Evolutionary conservation across 2,797 vertebrate genomes (phyloP).

Genomic region (Onychomys arenicola): DNA sequence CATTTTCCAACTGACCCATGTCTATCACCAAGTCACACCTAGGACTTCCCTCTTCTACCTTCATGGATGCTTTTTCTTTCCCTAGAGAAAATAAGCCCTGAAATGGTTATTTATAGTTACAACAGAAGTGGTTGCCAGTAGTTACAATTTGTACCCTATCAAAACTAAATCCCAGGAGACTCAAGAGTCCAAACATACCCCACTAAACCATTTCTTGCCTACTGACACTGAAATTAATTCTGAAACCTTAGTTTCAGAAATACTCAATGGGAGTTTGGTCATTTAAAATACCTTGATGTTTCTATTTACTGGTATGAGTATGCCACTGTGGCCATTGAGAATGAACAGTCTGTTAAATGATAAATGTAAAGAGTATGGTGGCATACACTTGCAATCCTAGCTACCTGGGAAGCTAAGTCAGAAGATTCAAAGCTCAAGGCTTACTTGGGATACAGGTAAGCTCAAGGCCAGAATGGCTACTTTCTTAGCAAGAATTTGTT

Average conservation of each 20-base stretch:
- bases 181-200: not conserved
- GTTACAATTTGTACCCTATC: not conserved
- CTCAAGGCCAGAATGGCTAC: not conserved
- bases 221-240: not conserved
- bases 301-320: not conserved
- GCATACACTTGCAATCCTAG: not conserved
- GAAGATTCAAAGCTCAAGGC: not conserved
- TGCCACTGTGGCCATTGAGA: conserved; percentile 22
- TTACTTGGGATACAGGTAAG: not conserved
- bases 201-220: not conserved
- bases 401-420: not conserved
- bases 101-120: conserved; percentile 21
- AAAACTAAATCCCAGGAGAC: conserved; percentile 55
- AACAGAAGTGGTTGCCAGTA: not conserved
- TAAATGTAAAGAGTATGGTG: not conserved
- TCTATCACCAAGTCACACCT: not conserved
- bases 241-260: conserved; percentile 58
- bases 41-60: not conserved
- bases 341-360: not conserved
- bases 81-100: not conserved
- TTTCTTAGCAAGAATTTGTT: not conserved
- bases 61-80: conserved; percentile 16
- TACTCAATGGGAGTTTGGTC: conserved; percentile 21
- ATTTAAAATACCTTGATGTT: conserved; percentile 43
- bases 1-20: conserved; percentile 36